Evolutionary conservation across 2,113 vertebrate species (phyloP), one percentile per base, ranked within the genome.

Genomic region (Trichomycterus rosablanca): DNA sequence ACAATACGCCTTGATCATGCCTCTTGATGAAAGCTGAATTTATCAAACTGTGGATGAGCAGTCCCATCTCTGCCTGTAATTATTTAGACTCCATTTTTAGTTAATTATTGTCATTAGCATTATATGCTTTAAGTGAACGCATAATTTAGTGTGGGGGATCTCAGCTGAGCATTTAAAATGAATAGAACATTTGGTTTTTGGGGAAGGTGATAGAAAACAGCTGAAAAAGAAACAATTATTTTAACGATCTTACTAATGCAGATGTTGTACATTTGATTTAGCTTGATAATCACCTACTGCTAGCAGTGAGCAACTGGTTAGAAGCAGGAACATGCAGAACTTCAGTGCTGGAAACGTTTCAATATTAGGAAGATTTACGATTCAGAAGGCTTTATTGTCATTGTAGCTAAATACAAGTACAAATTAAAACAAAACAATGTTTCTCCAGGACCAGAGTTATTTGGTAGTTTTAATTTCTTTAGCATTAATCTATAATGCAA

Each of bases 101-200:
- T 92, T 97, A 94, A 97, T 95, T 94, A 95, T 90, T 92, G 91
- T 94, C 91, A 93, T 98, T 95, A 95, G 92, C 80, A 83, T 90
- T 90, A 91, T 90, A 86, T 90, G 89, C 91, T 92, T 87, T 88
- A 77, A 84, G 90, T 90, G 90, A 88, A 87, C 82, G 84, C 88
- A 89, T 95, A 87, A 94, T 94, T 97, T 92, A 86, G 63, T 37
- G 12, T 5, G 89, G 86, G 74, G 65, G 83, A 89, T 10, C 34
- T 3, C 4, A 12, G 34, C 3, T 37, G 34, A 37, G 34, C 34
- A 37, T 37, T 37, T 37, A 37, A 37, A 10, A 37, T 37, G 34
- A 37, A 4, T 10, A 37, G 34, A 7, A 37, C 10, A 10, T 95
- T 95, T 93, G 87, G 88, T 90, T 80, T 92, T 89, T 86, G 75